Percentiles rank a stretch among this genome's conserved stretches.
Conservation (phyloP, 1,140 invertebrate species). For the Stegodyphus mimosarum region DNA sequence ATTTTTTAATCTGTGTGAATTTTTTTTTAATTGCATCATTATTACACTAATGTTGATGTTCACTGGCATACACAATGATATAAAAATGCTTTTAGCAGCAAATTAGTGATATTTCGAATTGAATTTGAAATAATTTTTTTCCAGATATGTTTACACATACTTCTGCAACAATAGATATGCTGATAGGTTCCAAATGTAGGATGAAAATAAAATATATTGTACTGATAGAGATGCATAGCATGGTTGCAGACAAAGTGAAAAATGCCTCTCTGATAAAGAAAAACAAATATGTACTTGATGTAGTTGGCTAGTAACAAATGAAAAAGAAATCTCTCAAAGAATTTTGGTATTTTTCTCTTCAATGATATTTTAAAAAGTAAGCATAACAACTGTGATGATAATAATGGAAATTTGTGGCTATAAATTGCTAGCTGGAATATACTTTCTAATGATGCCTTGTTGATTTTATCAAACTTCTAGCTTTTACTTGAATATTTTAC, state of each 20-base stretch:
- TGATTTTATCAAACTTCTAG: background rate
- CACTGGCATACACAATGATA: constrained; percentile 59
- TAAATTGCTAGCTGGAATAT: constrained; percentile 41
- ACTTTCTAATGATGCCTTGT: constrained; percentile 16
- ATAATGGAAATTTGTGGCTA: constrained; percentile 10
- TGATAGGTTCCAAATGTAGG: constrained; percentile 52
- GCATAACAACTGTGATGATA: constrained; percentile 60
- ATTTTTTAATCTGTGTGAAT: background rate
- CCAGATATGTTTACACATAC: constrained; percentile 13
- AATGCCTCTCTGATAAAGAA: constrained; percentile 24
- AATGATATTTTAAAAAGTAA: constrained; percentile 48
- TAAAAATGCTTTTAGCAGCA: constrained; percentile 60
- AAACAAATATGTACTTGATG: constrained; percentile 34
- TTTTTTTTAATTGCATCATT: background rate
- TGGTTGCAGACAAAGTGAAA: constrained; percentile 33
- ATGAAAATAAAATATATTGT: constrained; percentile 20
- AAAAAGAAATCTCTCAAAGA: constrained; percentile 27
- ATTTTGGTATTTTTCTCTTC: constrained; percentile 46
- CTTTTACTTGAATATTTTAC: constrained; percentile 7
- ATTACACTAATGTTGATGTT: background rate
- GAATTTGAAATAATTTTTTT: constrained; percentile 7
- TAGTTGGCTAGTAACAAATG: constrained; percentile 35
- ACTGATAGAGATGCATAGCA: constrained; percentile 47
- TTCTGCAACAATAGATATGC: constrained; percentile 57
- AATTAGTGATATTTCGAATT: constrained; percentile 44